Conservation (phyloP, 2,888 invertebrate genomes). For the Lordiphosa fenestrarum region DNA sequence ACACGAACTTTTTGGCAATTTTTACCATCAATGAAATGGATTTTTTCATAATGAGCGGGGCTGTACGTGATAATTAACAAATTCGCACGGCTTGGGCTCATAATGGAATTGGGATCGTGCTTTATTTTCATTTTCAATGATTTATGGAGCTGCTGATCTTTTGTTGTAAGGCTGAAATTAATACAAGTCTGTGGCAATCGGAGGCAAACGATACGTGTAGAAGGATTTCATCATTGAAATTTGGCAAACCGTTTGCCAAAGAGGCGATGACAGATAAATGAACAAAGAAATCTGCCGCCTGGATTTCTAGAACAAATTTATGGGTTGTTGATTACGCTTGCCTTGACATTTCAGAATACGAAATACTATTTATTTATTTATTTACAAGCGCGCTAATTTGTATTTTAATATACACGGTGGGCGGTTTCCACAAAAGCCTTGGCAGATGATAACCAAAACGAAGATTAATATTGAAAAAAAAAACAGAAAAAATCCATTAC, state of each 20-base stretch:
- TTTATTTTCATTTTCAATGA: slow-evolving; percentile 27
- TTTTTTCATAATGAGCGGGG: slow-evolving; percentile 26
- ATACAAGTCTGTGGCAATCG: slow-evolving; percentile 12
- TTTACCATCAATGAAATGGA: slow-evolving; percentile 24
- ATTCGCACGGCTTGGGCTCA: slow-evolving; percentile 43
- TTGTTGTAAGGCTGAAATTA: slow-evolving; percentile 25
- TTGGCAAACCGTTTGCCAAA: slow-evolving; percentile 1
- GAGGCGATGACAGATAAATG: too few relatives aligned
- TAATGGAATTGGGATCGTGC: slow-evolving; percentile 21
- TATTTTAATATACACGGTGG: slow-evolving; percentile 19
- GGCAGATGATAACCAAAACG: slow-evolving; percentile 39
- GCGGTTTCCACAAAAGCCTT: slow-evolving; percentile 55
- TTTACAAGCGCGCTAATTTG: slow-evolving; percentile 23
- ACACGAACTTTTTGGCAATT: slow-evolving; percentile 23
- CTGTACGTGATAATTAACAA: slow-evolving; percentile 61
- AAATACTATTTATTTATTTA: slow-evolving; percentile 13
- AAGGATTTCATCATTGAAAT: background rate
- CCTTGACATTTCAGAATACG: slow-evolving; percentile 4
- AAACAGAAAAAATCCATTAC: slow-evolving; percentile 40
- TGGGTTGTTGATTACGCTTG: slow-evolving; percentile 1
- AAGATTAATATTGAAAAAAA: slow-evolving; percentile 36
- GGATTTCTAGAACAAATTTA: too few relatives aligned
- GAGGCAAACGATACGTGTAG: slow-evolving; percentile 24
- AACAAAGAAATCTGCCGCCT: too few relatives aligned
- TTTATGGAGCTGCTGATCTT: slow-evolving; percentile 35